Conservation (phyloP, 1,140 invertebrate species). For the Anastrepha obliqua region DNA sequence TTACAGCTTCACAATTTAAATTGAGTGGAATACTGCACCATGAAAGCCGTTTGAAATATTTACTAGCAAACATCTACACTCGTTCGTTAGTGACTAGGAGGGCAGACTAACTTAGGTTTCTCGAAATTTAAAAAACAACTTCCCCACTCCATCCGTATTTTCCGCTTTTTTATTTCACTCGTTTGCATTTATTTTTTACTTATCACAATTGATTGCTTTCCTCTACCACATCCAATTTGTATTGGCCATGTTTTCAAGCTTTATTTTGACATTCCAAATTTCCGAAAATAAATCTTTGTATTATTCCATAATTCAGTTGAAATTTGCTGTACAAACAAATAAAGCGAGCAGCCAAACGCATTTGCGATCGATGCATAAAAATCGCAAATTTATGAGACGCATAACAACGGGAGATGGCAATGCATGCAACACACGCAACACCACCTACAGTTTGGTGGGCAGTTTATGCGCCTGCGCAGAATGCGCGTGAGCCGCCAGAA, state of each 20-base stretch:
- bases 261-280: slow-evolving; percentile 58
- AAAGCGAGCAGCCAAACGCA: slow-evolving; percentile 6
- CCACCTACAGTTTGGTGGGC: slow-evolving; percentile 42
- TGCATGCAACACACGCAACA: slow-evolving; percentile 50
- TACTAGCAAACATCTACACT: too few relatives aligned
- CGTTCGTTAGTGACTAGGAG: too few relatives aligned
- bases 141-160: neutral
- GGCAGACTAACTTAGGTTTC: too few relatives aligned
- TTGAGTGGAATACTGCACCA: too few relatives aligned
- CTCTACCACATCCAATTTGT: slow-evolving; percentile 15
- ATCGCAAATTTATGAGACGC: slow-evolving; percentile 55
- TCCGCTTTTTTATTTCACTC: neutral
- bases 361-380: slow-evolving; percentile 39
- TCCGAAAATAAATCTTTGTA: slow-evolving; percentile 53
- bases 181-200: neutral
- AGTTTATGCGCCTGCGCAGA: slow-evolving; percentile 40
- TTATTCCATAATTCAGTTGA: slow-evolving; percentile 57
- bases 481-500: neutral
- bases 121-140: neutral
- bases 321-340: slow-evolving; percentile 59
- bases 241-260: neutral
- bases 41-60: too few relatives aligned
- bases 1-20: too few relatives aligned
- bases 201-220: neutral
- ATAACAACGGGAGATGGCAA: slow-evolving; percentile 60